Evolutionary conservation across 1,140 invertebrate species (phyloP), one percentile per base, ranked within the genome.

Genomic region (Chymomyza costata): DNA sequence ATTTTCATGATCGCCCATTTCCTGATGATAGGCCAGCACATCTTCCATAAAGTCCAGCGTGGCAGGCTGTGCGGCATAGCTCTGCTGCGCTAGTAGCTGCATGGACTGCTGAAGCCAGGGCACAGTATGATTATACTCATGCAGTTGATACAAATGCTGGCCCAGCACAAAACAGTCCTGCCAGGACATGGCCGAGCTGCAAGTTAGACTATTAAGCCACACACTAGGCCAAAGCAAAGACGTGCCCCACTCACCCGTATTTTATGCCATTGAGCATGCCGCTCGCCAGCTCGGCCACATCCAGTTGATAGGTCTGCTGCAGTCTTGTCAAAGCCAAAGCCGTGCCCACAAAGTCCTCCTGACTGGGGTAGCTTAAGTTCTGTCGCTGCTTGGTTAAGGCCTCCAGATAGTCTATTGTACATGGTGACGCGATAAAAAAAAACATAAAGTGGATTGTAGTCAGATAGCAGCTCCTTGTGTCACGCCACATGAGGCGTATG

Each of bases 121-220:
- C 1, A 95, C 90, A 0, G 96, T 84, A 83, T 98, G 97, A 76
- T 95, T 95, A 85, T 93, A 96, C 86, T 99, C 97, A n/a, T 92
- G 92, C 66, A 93, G 90, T 73, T 94, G 94, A 87, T 99, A 99
- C 7, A 95, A 91, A 68, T 96, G 92, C 56, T 95, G 89, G n/a
- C 96, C 97, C 6, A 99, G 89, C 86, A 99, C 96, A 88, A 97
- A 99, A 84, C 97, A 99, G 82, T 99, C 97, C 51, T 93, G 91
- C 19, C 95, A 95, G 87, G 88, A 85, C 89, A 93, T 89, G 49
- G 89, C 87, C 0, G 87, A 81, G 59, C 89, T 89, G 53, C n/a
- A 60, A 21, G 6, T 11, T 17, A 34, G 3, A 34, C n/a, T 34
- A 34, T 34, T 6, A 34, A 3, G 8, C 32, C 3, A 13, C n/a